Percentiles rank a stretch among this genome's conserved stretches.
phyloP scores from a whole-genome alignment of 2,113 vertebrate genomes.

The Otus sunia region DNA sequence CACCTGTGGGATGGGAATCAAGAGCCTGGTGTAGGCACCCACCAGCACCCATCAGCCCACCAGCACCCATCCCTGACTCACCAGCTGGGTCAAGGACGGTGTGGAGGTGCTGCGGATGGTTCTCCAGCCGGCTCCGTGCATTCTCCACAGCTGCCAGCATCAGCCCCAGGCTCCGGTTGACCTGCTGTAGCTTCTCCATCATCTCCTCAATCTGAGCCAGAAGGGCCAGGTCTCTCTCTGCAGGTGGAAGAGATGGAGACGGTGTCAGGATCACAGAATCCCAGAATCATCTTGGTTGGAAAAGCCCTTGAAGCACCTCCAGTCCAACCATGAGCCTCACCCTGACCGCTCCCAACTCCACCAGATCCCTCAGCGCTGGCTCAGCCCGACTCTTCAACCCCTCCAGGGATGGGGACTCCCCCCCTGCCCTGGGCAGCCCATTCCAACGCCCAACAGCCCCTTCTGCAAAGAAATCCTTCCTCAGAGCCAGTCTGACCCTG shows the following conservation, averaged over 20 bases:
- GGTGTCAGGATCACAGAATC: not conserved
- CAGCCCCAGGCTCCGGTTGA: constrained; percentile 79
- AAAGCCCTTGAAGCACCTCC: too few relatives aligned
- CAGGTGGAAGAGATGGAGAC: fast-evolving
- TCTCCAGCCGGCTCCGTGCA: constrained; percentile 72
- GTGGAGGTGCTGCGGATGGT: constrained; percentile 72
- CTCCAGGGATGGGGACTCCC: too few relatives aligned
- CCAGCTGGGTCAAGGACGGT: constrained; percentile 74
- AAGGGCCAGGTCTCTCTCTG: constrained; percentile 75
- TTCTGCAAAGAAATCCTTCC: too few relatives aligned
- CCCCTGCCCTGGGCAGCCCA: too few relatives aligned
- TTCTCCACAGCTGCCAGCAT: constrained; percentile 68
- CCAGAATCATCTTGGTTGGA: too few relatives aligned
- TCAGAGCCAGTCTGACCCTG: too few relatives aligned
- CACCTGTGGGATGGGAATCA: not conserved
- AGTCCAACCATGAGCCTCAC: too few relatives aligned
- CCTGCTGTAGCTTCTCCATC: constrained; percentile 76
- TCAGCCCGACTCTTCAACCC: too few relatives aligned
- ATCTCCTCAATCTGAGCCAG: constrained; percentile 73
- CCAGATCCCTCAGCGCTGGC: too few relatives aligned
- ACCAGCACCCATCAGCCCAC: fast-evolving
- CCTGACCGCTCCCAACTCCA: too few relatives aligned
- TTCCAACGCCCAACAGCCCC: too few relatives aligned
- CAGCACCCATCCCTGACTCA: not conserved
- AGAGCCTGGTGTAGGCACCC: not conserved